Conservation (phyloP, 2,888 invertebrate species). For the Steinernema carpocapsae region DNA sequence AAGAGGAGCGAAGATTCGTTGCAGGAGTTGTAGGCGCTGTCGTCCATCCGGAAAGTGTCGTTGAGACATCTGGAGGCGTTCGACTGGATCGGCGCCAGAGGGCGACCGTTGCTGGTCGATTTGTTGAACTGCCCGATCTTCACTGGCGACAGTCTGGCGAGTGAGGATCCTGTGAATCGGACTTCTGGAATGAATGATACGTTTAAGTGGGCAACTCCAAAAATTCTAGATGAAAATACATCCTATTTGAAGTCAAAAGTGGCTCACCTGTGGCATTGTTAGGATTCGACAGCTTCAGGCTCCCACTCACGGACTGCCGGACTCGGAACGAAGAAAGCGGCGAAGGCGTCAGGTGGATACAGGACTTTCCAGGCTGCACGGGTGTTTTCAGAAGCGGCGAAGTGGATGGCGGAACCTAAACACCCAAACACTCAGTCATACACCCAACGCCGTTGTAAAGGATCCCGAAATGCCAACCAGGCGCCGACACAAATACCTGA, state of each 20-base stretch:
- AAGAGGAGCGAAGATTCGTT: constrained; percentile 21
- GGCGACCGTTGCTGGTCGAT: background rate
- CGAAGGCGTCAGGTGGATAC: constrained; percentile 20
- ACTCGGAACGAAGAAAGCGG: constrained; percentile 25
- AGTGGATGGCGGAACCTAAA: constrained; percentile 11
- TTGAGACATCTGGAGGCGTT: constrained; percentile 14
- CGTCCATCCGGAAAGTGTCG: constrained; percentile 23
- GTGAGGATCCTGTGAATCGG: background rate
- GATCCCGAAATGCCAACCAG: too few relatives aligned
- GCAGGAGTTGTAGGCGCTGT: constrained; percentile 14
- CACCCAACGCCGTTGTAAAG: too few relatives aligned
- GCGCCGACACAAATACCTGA: too few relatives aligned
- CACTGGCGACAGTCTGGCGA: background rate
- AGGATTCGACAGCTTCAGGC: constrained; percentile 7
- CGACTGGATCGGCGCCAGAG: constrained; percentile 21
- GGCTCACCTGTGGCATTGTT: constrained; percentile 18
- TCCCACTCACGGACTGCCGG: background rate
- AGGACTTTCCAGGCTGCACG: constrained; percentile 1
- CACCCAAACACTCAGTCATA: background rate
- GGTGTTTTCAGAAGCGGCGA: constrained; percentile 22
- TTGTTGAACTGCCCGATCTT: constrained; percentile 1
- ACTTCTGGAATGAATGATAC: background rate
- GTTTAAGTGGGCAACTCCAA: background rate
- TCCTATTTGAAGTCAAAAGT: background rate
- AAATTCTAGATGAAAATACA: background rate